Evolutionary conservation across 2,888 invertebrate genomes (phyloP), one percentile per base, ranked within the genome.

Genomic region (Scrobipalpa costella): DNA sequence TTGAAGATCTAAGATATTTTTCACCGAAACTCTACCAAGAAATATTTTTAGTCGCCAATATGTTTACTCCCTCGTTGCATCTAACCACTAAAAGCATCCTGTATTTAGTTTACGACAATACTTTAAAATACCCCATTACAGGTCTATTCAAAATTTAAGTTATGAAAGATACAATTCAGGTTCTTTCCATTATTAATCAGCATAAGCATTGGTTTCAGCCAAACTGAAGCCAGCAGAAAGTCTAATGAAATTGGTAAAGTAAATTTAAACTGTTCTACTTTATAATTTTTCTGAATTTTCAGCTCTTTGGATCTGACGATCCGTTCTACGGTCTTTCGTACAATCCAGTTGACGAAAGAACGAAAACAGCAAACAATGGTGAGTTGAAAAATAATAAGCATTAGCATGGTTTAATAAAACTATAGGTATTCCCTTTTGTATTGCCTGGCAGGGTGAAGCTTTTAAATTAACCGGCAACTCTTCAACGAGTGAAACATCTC

Each of bases 321-420:
- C 91, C 92, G n/a, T 90, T 92, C 77, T 92, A 92, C 79, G 91
- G 91, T 47, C 81, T 92, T 59, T 77, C 88, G 15, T 90, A 80
- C 76, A 90, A 86, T 72, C 69, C 80, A 8, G 71, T 77, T 67
- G 90, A 91, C 38, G 90, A 90, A 49, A 78, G 85, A 60, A 63
- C 84, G 44, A 91, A 90, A 73, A 52, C 81, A 1, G 66, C 75
- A 52, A 85, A 81, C 67, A 84, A 77, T 78, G 91, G 91, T 91
- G 74, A 88, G 90, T 79, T 69, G n/a, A 17, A 52, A 52, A 27
- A 52, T 3, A 15, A 19, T 55, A 27, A 34, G 15, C 15, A 3
- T 7, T 44, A 44, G 44, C 44, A 44, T n/a, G 44, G 44, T 44
- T 44, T 15, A 44, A 3, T n/a, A 44, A n/a, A 15, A 44, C 6